Evolutionary conservation across 2,888 invertebrate species (phyloP), one percentile per base, ranked within the genome.

Genomic region (Patella ulyssiponensis): DNA sequence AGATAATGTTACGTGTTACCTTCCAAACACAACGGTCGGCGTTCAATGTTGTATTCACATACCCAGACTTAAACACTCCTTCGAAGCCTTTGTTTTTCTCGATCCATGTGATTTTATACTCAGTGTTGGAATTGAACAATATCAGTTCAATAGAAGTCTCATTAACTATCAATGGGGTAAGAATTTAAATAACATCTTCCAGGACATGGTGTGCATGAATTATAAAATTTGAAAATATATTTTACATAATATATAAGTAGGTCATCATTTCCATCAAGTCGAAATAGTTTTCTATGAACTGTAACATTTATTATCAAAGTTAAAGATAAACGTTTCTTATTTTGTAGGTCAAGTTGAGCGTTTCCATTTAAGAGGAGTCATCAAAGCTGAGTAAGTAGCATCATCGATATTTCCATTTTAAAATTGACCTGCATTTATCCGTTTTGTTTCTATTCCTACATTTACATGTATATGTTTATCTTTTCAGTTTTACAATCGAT

Each of bases 121-220:
- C 27, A 56, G 74, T 20, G 71, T 82, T 1, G 82, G 77, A 27
- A 81, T 84, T 20, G 84, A 84, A 72, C 77, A 77, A 17, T 78
- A 79, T 4, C 64, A 53, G 11, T 74, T 77, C 27, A 79, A 81
- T 11, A 74, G 80, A 23, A 71, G 76, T 23, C 75, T 86, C 1
- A 78, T 80, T 12, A 74, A 81, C 23, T 84, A 82, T 70, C 71
- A 75, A 64, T 86, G 81, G 82, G 84, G 84, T 84, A 81, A 70
- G 78, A 74, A 14, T 15, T n/a, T n/a, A 27, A 33, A 27, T 3
- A 3, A 71, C n/a, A 27, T 33, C 33, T 73, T n/a, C n/a, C n/a
- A n/a, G n/a, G n/a, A n/a, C n/a, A n/a, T n/a, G n/a, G n/a, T n/a
- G n/a, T n/a, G n/a, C n/a, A n/a, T n/a, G n/a, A n/a, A n/a, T n/a